phyloP scores from a whole-genome alignment of 1,140 invertebrate genomes.

The Cydia fagiglandana region DNA sequence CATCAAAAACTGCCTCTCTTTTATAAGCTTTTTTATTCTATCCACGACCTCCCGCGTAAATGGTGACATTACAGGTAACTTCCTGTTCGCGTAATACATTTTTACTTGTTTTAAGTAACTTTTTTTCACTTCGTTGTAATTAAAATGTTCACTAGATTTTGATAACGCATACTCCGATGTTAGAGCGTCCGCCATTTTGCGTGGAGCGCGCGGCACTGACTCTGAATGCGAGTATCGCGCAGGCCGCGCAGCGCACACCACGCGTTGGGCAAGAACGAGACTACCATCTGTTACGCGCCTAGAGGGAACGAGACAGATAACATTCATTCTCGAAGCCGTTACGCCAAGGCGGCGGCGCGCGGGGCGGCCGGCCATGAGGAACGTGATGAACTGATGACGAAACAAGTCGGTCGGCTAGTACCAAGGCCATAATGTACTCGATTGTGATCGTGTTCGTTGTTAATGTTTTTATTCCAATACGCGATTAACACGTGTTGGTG shows the following conservation, averaged over 20 bases:
- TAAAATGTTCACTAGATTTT: not conserved
- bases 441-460: not conserved
- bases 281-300: not conserved
- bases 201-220: constrained; percentile 4
- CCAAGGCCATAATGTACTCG: not conserved
- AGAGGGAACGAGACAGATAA: not conserved
- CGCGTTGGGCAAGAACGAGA: not conserved
- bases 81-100: constrained; percentile 8
- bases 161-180: not conserved
- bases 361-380: not conserved
- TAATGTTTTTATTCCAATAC: not conserved
- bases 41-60: not conserved
- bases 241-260: not conserved
- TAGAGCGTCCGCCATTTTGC: constrained; percentile 16
- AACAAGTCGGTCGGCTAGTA: not conserved
- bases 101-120: not conserved
- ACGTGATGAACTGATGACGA: not conserved
- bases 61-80: not conserved
- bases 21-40: constrained; percentile 1
- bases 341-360: not conserved
- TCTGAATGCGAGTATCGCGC: not conserved
- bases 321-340: not conserved
- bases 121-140: not conserved
- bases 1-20: not conserved
- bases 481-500: not conserved